Evolutionary conservation across 2,797 vertebrate genomes (phyloP).

Genomic region (Austrolebias charrua): DNA sequence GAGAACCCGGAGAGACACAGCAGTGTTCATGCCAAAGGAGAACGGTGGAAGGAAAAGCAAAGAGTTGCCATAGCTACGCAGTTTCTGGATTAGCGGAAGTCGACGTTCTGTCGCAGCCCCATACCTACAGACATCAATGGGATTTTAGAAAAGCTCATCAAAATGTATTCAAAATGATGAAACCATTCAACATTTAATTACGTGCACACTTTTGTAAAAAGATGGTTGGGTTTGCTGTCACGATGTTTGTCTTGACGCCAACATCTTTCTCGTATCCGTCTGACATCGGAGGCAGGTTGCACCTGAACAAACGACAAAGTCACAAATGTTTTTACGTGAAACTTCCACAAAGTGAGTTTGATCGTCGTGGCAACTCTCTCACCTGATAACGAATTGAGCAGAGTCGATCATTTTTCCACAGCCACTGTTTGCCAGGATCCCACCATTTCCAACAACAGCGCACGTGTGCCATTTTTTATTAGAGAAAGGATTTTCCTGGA

Average conservation of each 20-base stretch:
- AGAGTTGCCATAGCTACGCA: slow-evolving; percentile 79
- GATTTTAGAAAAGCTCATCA: neutral
- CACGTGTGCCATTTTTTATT: slow-evolving; percentile 80
- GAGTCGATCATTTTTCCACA: slow-evolving; percentile 88
- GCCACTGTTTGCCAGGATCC: slow-evolving; percentile 86
- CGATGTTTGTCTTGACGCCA: slow-evolving; percentile 8
- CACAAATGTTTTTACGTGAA: neutral
- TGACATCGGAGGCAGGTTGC: slow-evolving; percentile 88
- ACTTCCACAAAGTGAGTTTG: neutral
- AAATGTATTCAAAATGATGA: too few relatives aligned
- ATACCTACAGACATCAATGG: slow-evolving; percentile 76
- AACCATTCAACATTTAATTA: neutral
- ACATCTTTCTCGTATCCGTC: slow-evolving; percentile 83
- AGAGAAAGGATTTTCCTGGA: slow-evolving; percentile 70
- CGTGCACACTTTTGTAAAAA: slow-evolving; percentile 1
- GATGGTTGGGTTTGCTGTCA: slow-evolving; percentile 27
- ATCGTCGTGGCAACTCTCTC: neutral
- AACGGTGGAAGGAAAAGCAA: slow-evolving; percentile 86
- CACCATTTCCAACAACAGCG: slow-evolving; percentile 91
- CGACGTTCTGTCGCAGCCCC: slow-evolving; percentile 81
- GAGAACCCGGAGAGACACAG: slow-evolving; percentile 83
- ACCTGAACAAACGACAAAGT: slow-evolving; percentile 72
- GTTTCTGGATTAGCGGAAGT: slow-evolving; percentile 80
- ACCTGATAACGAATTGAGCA: slow-evolving; percentile 91
- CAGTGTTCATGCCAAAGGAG: slow-evolving; percentile 84